A percentile compares a stretch with the other conserved stretches of the same genome.
phyloP scores from a whole-genome alignment of 2,888 invertebrate species.

The Myathropa florea region DNA sequence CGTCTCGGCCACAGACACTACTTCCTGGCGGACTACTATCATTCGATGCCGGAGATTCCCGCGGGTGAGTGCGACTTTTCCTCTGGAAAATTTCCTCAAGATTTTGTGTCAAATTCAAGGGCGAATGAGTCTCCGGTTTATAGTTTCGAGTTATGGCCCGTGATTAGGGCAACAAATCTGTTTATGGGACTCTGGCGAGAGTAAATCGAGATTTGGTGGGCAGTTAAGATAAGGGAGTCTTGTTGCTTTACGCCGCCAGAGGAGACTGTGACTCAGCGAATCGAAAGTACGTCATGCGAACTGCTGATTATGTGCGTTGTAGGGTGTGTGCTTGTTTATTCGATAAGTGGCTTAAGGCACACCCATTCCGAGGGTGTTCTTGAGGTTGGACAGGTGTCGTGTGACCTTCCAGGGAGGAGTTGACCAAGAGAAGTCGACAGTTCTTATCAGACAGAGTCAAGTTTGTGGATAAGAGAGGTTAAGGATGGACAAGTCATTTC shows the following conservation, averaged over 20 bases:
- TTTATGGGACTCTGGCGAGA: background rate
- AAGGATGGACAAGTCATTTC: no score
- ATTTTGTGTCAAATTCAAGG: background rate
- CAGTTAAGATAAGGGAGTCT: background rate
- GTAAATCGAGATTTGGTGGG: background rate
- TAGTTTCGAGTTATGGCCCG: background rate
- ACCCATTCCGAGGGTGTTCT: background rate
- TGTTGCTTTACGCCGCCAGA: background rate
- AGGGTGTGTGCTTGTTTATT: no score
- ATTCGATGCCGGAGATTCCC: constrained; percentile 77
- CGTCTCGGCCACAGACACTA: constrained; percentile 77
- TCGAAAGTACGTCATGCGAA: background rate
- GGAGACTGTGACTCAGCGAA: background rate
- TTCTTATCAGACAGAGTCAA: no score
- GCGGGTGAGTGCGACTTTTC: constrained; percentile 30
- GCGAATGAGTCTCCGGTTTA: background rate
- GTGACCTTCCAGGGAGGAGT: background rate
- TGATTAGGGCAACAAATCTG: background rate
- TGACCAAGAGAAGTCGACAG: no score
- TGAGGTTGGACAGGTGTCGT: background rate
- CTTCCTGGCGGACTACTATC: constrained; percentile 78
- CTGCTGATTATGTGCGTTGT: background rate
- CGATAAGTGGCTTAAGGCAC: background rate
- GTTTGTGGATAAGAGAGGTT: no score
- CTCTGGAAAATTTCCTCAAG: no score